phyloP scores from a whole-genome alignment of 2,113 vertebrate genomes.

The Erinaceus europaeus region DNA sequence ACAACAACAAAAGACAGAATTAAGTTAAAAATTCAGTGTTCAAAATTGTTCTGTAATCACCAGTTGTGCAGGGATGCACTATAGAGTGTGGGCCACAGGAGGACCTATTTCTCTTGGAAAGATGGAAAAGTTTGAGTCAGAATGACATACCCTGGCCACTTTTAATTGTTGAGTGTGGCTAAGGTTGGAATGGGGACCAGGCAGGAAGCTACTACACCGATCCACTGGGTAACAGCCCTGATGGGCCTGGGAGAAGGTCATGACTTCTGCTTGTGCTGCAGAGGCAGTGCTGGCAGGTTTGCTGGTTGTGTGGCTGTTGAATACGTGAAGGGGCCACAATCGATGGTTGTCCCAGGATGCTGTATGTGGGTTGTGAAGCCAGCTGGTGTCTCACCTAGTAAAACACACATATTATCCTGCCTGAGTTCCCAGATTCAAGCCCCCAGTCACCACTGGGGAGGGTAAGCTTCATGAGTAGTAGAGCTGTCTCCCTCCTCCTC shows the following conservation, averaged over 20 bases:
- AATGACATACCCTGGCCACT: not conserved
- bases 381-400: too few species aligned
- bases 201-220: not conserved
- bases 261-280: not conserved
- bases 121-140: not conserved
- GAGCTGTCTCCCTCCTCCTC: too few species aligned
- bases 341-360: not conserved
- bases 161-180: not conserved
- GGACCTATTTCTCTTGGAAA: not conserved
- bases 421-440: too few species aligned
- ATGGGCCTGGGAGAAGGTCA: rapidly evolving
- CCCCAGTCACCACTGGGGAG: too few species aligned
- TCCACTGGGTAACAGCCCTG: too few species aligned
- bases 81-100: not conserved
- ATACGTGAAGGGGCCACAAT: not conserved
- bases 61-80: too few species aligned
- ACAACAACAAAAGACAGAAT: too few species aligned
- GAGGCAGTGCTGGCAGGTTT: not conserved
- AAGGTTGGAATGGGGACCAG: not conserved
- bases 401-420: too few species aligned
- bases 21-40: too few species aligned
- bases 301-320: not conserved
- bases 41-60: too few species aligned
- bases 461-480: too few species aligned
- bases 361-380: not conserved